Evolutionary conservation across 2,113 vertebrate species (phyloP).

Genomic region (Etheostoma cragini): DNA sequence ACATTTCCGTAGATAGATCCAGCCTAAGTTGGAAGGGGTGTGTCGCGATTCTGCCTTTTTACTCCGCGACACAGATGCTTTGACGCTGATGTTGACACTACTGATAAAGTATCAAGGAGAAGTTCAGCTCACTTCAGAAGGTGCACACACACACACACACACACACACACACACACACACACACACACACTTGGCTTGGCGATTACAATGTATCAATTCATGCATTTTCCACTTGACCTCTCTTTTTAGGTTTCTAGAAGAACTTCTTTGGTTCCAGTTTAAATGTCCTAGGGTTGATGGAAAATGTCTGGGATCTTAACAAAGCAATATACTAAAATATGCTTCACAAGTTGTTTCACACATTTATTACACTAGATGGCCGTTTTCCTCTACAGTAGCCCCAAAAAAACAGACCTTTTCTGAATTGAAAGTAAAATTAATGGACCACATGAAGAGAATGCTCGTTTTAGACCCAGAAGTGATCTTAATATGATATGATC

Average conservation of each 20-base stretch:
- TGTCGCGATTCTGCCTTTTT: no score
- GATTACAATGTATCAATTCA: constrained; percentile 9
- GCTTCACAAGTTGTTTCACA: background rate
- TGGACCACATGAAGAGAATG: background rate
- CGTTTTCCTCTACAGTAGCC: background rate
- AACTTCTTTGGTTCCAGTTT: constrained; percentile 13
- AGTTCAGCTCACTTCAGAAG: constrained; percentile 4
- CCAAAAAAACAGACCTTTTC: background rate
- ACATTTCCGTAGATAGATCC: no score
- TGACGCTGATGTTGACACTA: background rate
- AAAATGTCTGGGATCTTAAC: constrained; percentile 22
- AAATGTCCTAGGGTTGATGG: constrained; percentile 11
- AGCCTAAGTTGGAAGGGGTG: no score
- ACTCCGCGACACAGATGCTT: background rate
- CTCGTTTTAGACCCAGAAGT: background rate
- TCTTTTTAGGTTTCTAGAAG: background rate
- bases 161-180: background rate
- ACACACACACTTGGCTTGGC: constrained; percentile 8
- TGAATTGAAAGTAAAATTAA: constrained; percentile 13
- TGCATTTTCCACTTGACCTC: constrained; percentile 33
- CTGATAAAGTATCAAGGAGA: background rate
- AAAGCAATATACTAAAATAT: background rate
- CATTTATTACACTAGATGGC: constrained; percentile 15
- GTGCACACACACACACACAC: background rate
- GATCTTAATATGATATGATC: background rate